A percentile compares a stretch with the other conserved stretches of the same genome.
Evolutionary conservation across 1,140 invertebrate genomes (phyloP).

Genomic region (Callitettix versicolor): DNA sequence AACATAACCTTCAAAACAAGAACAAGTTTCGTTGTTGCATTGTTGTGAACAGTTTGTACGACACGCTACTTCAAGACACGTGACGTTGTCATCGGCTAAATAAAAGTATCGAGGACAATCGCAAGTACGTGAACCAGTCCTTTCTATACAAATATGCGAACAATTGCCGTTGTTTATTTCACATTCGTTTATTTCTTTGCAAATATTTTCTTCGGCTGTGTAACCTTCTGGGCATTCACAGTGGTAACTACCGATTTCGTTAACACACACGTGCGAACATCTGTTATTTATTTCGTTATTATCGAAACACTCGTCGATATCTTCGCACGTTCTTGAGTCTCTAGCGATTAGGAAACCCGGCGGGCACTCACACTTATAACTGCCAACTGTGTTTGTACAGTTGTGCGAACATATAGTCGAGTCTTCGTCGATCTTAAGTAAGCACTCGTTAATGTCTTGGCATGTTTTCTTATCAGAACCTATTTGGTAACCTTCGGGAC

Average conservation of each 20-base stretch:
- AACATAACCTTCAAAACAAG: not conserved
- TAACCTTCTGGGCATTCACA: conserved; percentile 45
- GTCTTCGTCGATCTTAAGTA: conserved; percentile 14
- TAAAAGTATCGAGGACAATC: not conserved
- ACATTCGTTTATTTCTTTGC: conserved; percentile 41
- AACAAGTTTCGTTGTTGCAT: not conserved
- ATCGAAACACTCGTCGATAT: conserved; percentile 40
- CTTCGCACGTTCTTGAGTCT: conserved; percentile 36
- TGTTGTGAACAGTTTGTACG: not conserved
- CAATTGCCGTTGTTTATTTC: conserved; percentile 36
- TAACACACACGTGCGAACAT: conserved; percentile 37
- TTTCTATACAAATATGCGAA: conserved; percentile 39
- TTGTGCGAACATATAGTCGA: conserved; percentile 45
- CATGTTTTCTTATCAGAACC: conserved; percentile 33
- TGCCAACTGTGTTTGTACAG: conserved; percentile 59
- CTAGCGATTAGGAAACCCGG: conserved; percentile 34
- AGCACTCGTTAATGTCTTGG: conserved; percentile 34
- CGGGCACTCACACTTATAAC: conserved; percentile 58
- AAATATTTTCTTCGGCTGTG: conserved; percentile 30
- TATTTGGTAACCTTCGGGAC: conserved; percentile 40
- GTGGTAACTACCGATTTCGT: conserved; percentile 38
- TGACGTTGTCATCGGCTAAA: not conserved
- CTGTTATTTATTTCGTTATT: conserved; percentile 1
- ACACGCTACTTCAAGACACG: not conserved
- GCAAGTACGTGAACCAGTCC: conserved; percentile 32